Evolutionary conservation across 2,113 vertebrate genomes (phyloP), one percentile per base, ranked within the genome.

Genomic region (Loxodonta africana): DNA sequence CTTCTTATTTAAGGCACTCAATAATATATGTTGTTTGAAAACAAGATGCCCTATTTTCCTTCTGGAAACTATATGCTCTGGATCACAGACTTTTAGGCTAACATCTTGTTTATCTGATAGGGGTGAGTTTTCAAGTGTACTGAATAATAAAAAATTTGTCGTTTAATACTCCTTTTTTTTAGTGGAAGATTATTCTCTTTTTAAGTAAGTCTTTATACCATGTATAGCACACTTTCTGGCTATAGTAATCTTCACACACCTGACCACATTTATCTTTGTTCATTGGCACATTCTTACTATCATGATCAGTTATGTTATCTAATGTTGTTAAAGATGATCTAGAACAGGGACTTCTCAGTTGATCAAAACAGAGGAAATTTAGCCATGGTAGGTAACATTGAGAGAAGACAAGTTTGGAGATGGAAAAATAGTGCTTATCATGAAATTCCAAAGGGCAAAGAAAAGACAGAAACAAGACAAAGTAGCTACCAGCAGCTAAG

Each of bases 191-290:
- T 88, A 77, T 73, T 62, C 20, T 10, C 41, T 23, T 6, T 78
- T 86, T 81, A 91, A 73, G 46, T n/a, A 92, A 83, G 44, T 84
- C 53, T 91, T 90, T 23, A 76, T 69, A 88, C 91, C 91, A 81
- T 63, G n/a, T 37, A 81, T 17, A 69, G 10, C 17, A 37, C 3
- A 21, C 15, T 77, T 65, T 77, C 44, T 20, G 23, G 44, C 10
- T 77, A 30, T 44, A 65, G 37, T 76, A 88, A 90, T 94, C 2
- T 30, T 85, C 60, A 46, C 44, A 91, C 63, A 25, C 30, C 69
- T 77, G 71, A 57, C 14, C 33, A 8, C 9, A 48, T n/a, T 81
- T 53, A 77, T 41, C 23, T 48, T 87, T 83, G 60, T 85, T 88
- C 65, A 89, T 30, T 63, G 67, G 91, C 28, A 46, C 6, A 62